Base-by-base conservation (phyloP, 23 tunicate genomes). In the Halocynthia roretzi region DNA sequence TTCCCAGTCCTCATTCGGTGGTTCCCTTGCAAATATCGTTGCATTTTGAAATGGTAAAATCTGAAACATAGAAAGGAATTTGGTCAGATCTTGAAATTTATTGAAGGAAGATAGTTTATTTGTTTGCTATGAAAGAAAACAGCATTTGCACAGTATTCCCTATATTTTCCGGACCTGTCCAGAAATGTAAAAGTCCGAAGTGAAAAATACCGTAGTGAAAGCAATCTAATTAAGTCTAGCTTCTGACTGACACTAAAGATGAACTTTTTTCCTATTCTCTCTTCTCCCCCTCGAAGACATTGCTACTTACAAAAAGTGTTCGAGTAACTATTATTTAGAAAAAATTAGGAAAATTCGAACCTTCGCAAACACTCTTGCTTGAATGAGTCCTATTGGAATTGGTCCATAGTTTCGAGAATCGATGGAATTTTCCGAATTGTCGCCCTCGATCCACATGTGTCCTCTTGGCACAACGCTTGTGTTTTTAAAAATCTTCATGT, bases 381-480 rank as follows among this genome's bases (percentile, higher is more conserved):
- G 51, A 7, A 92, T 78, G 4, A 92, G 72, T 6, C 88, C 98
- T 10, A 92, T 50, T 5, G 98, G 98, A 2, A 92, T 56, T 6
- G 99, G 87, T 7, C 99, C 99, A 71, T 62, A 94, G 7, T 76
- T 78, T 20, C 94, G 69, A 12, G 99, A 94, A 58, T 94, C 99
- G 17, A 56, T 53, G 8, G 99, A 94, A n/a, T 22, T 6, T 6
- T 71, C 58, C 50, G 51, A 51, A 68, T 94, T 94, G 87, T 94
- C 99, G 0, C 99, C 99, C 68, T 94, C 99, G 50, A 94, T 55
- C 99, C 99, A 94, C 17, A 88, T 77, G 75, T 87, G 95, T 15
- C 99, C 99, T 48, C 84, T 66, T 7, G 99, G 99, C 9, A 92
- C 87, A 63, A 74, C 79, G 10, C 58, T 56, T 10, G 14, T n/a